Base-by-base conservation (phyloP, 2,888 invertebrate genomes). In the Nasonia oneida region DNA sequence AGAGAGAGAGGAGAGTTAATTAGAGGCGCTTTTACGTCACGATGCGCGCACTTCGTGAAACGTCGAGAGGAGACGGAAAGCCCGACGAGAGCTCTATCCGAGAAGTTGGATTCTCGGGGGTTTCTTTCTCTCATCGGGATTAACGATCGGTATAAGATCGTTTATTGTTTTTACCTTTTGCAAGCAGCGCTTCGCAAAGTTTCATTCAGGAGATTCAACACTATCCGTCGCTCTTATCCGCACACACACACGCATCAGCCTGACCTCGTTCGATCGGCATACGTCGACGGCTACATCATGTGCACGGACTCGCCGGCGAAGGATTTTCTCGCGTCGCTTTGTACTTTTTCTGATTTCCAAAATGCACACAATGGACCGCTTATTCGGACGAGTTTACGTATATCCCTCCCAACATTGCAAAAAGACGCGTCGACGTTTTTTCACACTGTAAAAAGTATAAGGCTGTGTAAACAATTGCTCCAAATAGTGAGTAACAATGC, bases 391-490 rank as follows among this genome's bases (percentile, higher is more conserved):
- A n/a, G n/a, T 42, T 47, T 47, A 12, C 8, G 10, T 2, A 47
- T 12, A 10, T 47, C 2, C 3, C 1, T 2, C 42, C 42, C 47
- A 47, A 10, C 2, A 47, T 47, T 47, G 47, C 12, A 47, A 47
- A 47, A 47, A 61, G 57, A 61, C 57, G n/a, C 6, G 57, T 61
- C 23, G 57, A n/a, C n/a, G 23, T 57, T 64, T 78, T 78, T 47
- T 29, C 10, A 5, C 23, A 18, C 39, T 37, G 67, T 29, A 29
- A 73, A 85, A 85, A 81, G 76, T n/a, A 3, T 77, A 83, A 86
- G 86, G 76, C 80, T 86, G 18, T 76, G 70, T 71, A 83, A 86
- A 86, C 86, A 86, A 86, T 83, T 80, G 80, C 80, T 86, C 76
- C 71, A 80, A 80, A 86, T 83, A 80, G 71, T 83, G 76, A 70